A percentile compares a stretch with the other conserved stretches of the same genome.
Evolutionary conservation across 1,140 invertebrate species (phyloP).

Genomic region (Apocrypta bakeri): DNA sequence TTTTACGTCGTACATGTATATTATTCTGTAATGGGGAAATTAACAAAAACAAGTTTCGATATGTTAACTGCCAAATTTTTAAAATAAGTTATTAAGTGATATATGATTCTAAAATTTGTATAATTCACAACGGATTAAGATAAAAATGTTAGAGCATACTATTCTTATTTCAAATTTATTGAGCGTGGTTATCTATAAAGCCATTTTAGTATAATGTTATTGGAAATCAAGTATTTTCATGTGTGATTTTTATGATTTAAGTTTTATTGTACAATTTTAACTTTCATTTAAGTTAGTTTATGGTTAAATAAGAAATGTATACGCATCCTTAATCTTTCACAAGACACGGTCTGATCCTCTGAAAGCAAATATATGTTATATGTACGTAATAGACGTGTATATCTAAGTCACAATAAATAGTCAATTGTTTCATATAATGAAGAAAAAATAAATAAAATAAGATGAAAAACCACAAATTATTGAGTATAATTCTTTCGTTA

Average conservation of each 20-base stretch:
- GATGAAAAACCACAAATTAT: conserved; percentile 43
- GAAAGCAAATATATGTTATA: conserved; percentile 65
- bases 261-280: background rate
- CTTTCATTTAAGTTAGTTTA: too few species aligned
- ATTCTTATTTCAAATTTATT: background rate
- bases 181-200: too few species aligned
- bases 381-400: conserved; percentile 71
- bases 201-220: background rate
- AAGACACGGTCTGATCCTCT: conserved; percentile 56
- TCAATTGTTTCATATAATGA: conserved; percentile 72
- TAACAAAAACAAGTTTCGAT: background rate
- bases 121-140: background rate
- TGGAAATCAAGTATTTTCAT: background rate
- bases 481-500: background rate
- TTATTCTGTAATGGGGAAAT: background rate
- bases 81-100: background rate
- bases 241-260: background rate
- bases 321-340: conserved; percentile 55
- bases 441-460: conserved; percentile 63
- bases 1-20: background rate
- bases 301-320: conserved; percentile 48
- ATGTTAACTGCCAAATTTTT: conserved; percentile 5
- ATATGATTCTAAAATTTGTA: background rate
- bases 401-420: conserved; percentile 70
- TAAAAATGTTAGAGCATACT: background rate